Base-by-base conservation (phyloP, 35 echinoderm and acorn worm genomes). In the Heliocidaris tuberculata region DNA sequence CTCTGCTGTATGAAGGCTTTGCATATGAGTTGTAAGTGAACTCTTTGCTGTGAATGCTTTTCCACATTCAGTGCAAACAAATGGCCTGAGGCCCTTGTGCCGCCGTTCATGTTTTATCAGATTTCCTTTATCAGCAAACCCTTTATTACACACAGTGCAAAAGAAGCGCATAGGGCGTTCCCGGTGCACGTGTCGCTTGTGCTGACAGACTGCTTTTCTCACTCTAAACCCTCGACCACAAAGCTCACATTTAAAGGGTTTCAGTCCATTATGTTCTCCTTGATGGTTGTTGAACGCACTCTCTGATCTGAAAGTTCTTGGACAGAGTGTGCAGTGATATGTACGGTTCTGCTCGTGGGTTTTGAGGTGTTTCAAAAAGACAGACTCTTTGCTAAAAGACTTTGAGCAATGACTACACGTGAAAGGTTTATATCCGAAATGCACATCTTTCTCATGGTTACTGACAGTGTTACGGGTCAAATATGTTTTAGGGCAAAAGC, bases 211-310 rank as follows among this genome's bases (percentile, higher is more conserved):
- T 15, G 7, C 31, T 24, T 24, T 89, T 42, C 15, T 32, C 31
- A 48, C 17, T 16, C 31, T 19, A n/a, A 89, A 89, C 31, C 87
- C 87, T 15, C 87, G 87, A 24, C 47, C 47, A 24, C 87, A 89
- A 42, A 89, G 12, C 13, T 89, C 87, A 48, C 87, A 89, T 9
- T 89, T 89, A 30, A 42, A 89, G 6, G 87, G 87, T 89, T 89
- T 89, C 31, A 27, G 15, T 42, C 87, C 87, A 42, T 15, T 89
- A 19, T 89, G 87, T 19, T 89, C 87, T 15, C 87, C 87, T 48
- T 89, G 87, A 30, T 89, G 87, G 29, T 89, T 89, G 31, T 89
- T 48, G 29, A 42, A 9, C 19, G 87, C 87, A 24, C 87, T 89
- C 87, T 89, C 31, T 9, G 87, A 89, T 13, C 12, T 24, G 87